A percentile compares a stretch with the other conserved stretches of the same genome.
Conservation (phyloP, 37 sponge, comb jelly and placozoan species). For the Theonella swinhoei region DNA sequence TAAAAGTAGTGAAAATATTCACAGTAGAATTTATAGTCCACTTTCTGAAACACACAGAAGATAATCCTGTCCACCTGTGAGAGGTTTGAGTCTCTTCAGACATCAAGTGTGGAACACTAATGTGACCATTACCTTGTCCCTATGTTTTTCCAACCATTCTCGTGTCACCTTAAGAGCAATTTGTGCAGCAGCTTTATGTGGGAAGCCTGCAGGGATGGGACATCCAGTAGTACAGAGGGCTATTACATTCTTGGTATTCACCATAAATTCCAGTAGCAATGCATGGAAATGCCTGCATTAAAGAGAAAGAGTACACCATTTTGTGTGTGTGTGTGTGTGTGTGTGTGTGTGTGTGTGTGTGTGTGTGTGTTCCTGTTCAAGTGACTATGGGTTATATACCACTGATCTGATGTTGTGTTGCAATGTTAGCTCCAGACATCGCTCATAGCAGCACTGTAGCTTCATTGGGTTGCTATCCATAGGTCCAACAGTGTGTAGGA, state of each 20-base stretch:
- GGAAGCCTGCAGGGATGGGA: slow-evolving; percentile 53
- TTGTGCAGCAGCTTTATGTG: slow-evolving; percentile 80
- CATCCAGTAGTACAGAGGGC: background rate
- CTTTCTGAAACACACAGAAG: slow-evolving; percentile 85
- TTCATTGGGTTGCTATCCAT: slow-evolving; percentile 15
- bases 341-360: too few relatives aligned
- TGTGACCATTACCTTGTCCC: slow-evolving; percentile 47
- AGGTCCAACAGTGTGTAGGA: slow-evolving; percentile 94
- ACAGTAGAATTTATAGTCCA: slow-evolving; percentile 67
- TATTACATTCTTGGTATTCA: too few relatives aligned
- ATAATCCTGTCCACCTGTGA: slow-evolving; percentile 86
- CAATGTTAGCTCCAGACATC: slow-evolving; percentile 59
- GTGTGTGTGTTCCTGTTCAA: too few relatives aligned
- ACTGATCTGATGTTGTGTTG: slow-evolving; percentile 78
- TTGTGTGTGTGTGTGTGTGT: too few relatives aligned
- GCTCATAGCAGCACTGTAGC: slow-evolving; percentile 74
- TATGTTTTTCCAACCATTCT: slow-evolving; percentile 80
- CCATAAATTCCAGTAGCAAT: slow-evolving; percentile 94
- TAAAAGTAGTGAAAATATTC: slow-evolving; percentile 68
- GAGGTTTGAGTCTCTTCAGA: too few relatives aligned
- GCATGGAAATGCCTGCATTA: slow-evolving; percentile 85
- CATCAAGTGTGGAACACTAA: too few relatives aligned
- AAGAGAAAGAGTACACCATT: background rate
- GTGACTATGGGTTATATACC: slow-evolving; percentile 62
- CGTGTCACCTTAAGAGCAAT: slow-evolving; percentile 68